Evolutionary conservation across 1,140 invertebrate species (phyloP), one percentile per base, ranked within the genome.

Genomic region (Latrodectus geometricus): DNA sequence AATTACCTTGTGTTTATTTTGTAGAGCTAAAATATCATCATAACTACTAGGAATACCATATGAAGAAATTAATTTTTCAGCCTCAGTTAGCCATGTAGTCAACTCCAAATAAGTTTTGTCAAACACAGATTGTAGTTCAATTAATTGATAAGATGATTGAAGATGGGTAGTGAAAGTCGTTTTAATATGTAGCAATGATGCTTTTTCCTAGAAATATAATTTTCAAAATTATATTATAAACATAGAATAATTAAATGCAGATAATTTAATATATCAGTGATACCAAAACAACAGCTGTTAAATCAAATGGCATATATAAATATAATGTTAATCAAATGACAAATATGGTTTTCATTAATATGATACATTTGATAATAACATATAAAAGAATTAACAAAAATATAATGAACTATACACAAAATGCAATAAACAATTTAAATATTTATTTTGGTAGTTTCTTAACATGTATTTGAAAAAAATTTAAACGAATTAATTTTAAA

Each of bases 71-170:
- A 96, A 90, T 7, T 92, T 91, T 89, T 98, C 96, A 11, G 96
- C 97, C 87, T 95, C 94, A 88, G 96, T 94, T 17, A 98, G 90
- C 97, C 97, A 99, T 4, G 92, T 91, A 77, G 94, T 93, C 50
- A 98, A 95, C 91, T 98, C 97, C 79, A 93, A 93, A 89, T 97
- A 94, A 0, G 97, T 97, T 21, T 94, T 93, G 91, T 98, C 96
- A 72, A 98, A 90, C 0, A 96, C 96, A 90, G 97, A 96, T 89
- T 97, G 95, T 90, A 98, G 96, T 0, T 97, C 95, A 35, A 97
- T 90, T 11, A 98, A 90, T 90, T 97, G 96, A 88, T 96, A 94
- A 90, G 95, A 95, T 15, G 95, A 91, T 89, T 96, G 95, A 75
- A 97, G 91, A 88, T 96, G 95, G 83, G 94, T 93, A 0, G 96